Base-by-base conservation (phyloP, 2,888 invertebrate genomes). In the Cybosia mesomella region DNA sequence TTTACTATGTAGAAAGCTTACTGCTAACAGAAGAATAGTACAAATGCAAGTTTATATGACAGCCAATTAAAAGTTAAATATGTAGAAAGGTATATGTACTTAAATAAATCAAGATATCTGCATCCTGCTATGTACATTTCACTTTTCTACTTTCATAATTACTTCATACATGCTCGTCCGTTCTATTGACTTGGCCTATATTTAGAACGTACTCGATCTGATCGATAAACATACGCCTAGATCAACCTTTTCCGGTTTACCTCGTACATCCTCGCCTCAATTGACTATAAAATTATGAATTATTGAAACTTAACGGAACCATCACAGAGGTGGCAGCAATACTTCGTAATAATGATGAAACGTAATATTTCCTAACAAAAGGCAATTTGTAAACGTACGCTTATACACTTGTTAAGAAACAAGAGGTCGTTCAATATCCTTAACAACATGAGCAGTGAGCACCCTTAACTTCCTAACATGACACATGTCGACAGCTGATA, bases 401-500 rank as follows among this genome's bases (percentile, higher is more conserved):
- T 49, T 43, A 43, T 39, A 22, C 2, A 61, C 1, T 62, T 53
- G 32, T 62, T 34, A 53, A 18, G 4, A 34, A 53, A 58, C 58
- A 32, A 62, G 32, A 32, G 15, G 32, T 67, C 67, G 71, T 68
- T 49, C 66, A 63, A 74, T 70, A 68, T 70, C 66, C 62, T 28
- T 61, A 66, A 76, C 79, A 76, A 70, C 77, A 70, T 73, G 62
- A 70, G 62, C 55, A 55, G 55, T 55, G 55, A 55, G 55, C 64
- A 62, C 74, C 75, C 57, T 80, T 77, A 77, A 77, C 78, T 80
- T 21, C 10, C 62, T 77, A 60, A 77, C 69, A 75, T 66, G 75
- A 77, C 75, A 43, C 21, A 58, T 58, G 71, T 28, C 54, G 77
- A 74, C 69, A 74, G 32, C 58, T 66, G 67, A 77, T 72, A 77